These are phyloP conservation scores for Cacatua alba DNA, from an alignment of 2,113 vertebrate species.

Conservation along the genomic window DNA sequence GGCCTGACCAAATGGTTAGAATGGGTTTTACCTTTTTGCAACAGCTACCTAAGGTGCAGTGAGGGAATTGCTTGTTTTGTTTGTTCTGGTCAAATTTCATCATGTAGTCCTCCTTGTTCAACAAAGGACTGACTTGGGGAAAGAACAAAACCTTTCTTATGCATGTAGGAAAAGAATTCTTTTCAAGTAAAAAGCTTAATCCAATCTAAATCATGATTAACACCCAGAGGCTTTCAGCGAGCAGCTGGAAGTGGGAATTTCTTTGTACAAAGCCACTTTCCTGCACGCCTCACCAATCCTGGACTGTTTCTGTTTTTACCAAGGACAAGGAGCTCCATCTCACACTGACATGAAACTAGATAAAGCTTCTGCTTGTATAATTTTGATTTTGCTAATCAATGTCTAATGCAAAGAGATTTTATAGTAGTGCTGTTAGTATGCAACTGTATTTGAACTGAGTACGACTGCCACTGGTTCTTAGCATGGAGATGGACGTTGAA, in stretches of 20 bases:
- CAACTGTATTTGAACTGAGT: neutral
- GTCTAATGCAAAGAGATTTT: neutral
- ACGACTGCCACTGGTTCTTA: neutral
- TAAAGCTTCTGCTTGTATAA: neutral
- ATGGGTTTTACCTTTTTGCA: neutral
- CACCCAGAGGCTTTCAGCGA: constrained; percentile 41
- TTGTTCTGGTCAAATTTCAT: neutral
- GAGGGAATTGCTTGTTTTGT: neutral
- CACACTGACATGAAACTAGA: neutral
- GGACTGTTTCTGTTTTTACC: neutral
- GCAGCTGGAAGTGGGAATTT: constrained; percentile 44
- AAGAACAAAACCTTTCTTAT: constrained; percentile 28
- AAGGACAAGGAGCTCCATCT: neutral
- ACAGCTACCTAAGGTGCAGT: neutral
- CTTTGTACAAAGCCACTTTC: constrained; percentile 39
- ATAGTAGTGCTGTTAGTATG: neutral
- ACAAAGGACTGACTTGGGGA: neutral
- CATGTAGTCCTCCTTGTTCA: neutral
- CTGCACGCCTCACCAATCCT: neutral
- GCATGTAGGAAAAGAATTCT: constrained; percentile 13
- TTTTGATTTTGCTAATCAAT: neutral
- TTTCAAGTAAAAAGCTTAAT: constrained; percentile 70
- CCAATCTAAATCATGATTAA: constrained; percentile 47
- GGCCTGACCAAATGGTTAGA: neutral
- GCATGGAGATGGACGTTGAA: neutral